Evolutionary conservation across 2,113 vertebrate species (phyloP).

Genomic region (Triplophysa rosa): DNA sequence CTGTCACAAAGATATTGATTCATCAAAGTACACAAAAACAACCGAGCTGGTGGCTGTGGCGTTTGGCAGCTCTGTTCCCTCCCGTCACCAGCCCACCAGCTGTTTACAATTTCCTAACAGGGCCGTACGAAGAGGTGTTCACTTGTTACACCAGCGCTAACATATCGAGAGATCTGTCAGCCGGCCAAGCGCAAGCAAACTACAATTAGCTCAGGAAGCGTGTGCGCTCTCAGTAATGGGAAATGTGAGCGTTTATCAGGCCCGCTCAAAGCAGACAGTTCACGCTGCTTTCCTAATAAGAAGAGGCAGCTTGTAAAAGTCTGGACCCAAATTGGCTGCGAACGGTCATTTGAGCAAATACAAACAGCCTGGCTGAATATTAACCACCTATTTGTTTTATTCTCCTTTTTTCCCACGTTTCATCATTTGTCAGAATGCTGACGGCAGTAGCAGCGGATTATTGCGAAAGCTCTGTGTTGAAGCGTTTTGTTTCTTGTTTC

Average conservation of each 20-base stretch:
- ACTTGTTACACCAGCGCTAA: constrained; percentile 20
- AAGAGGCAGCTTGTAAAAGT: constrained; percentile 29
- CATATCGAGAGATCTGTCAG: constrained; percentile 29
- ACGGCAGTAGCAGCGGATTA: not conserved
- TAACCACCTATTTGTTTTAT: not conserved
- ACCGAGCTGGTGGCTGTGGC: not conserved
- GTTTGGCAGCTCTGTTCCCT: not conserved
- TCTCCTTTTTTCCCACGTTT: not conserved
- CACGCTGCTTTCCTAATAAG: constrained; percentile 21
- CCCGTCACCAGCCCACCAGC: not conserved
- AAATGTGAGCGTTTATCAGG: constrained; percentile 34
- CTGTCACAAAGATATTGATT: not conserved
- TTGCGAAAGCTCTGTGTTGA: not conserved
- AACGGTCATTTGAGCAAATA: constrained; percentile 18
- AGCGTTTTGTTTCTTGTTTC: not conserved
- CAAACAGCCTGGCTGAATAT: constrained; percentile 2
- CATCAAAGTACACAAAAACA: constrained; percentile 1
- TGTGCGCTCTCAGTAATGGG: constrained; percentile 22
- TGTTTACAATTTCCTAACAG: constrained; percentile 25
- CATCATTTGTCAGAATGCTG: not conserved
- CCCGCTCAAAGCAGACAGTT: constrained; percentile 19
- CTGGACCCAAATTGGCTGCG: constrained; percentile 12
- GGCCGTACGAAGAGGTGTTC: not conserved
- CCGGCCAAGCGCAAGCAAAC: constrained; percentile 23
- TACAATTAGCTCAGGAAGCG: constrained; percentile 43